Evolutionary conservation across 2,888 invertebrate species (phyloP).

Genomic region (Mechanitis messenoides): DNA sequence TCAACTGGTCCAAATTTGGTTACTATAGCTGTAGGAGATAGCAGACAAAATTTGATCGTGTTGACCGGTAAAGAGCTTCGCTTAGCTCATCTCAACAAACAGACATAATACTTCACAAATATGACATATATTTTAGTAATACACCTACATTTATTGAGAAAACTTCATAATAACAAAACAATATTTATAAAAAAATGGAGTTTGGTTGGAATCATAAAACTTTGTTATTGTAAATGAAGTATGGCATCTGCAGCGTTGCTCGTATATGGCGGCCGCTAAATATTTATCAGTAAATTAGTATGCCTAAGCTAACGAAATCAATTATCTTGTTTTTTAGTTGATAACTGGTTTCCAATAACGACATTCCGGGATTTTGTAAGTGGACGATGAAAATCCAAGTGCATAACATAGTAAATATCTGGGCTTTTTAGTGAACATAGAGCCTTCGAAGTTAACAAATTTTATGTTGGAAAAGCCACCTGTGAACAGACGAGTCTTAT

Average conservation of each 20-base stretch:
- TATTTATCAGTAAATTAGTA: constrained; percentile 71
- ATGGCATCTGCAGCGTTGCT: constrained; percentile 56
- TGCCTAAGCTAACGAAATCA: constrained; percentile 69
- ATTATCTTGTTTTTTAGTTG: constrained; percentile 58
- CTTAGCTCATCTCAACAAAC: too few species aligned
- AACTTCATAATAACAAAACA: constrained; percentile 26
- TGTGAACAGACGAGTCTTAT: constrained; percentile 12
- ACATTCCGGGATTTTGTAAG: constrained; percentile 51
- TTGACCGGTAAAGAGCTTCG: too few species aligned
- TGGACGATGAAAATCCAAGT: constrained; percentile 33
- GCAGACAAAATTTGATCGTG: too few species aligned
- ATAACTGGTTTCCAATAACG: constrained; percentile 51
- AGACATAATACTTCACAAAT: constrained; percentile 23
- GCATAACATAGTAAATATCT: constrained; percentile 36
- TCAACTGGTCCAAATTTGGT: too few species aligned
- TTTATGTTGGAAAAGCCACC: constrained; percentile 17
- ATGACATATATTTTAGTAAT: constrained; percentile 25
- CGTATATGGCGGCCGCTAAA: constrained; percentile 58
- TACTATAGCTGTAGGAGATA: too few species aligned
- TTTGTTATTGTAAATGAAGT: constrained; percentile 48
- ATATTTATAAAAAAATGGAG: constrained; percentile 24
- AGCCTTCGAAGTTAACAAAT: constrained; percentile 26
- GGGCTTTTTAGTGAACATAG: constrained; percentile 27
- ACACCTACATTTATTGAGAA: constrained; percentile 28
- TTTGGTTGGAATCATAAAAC: constrained; percentile 49